Percentiles rank a stretch among this genome's conserved stretches.
Conservation (phyloP, 2,113 vertebrate genomes). For the Calyptommatus sinebrachiatus region DNA sequence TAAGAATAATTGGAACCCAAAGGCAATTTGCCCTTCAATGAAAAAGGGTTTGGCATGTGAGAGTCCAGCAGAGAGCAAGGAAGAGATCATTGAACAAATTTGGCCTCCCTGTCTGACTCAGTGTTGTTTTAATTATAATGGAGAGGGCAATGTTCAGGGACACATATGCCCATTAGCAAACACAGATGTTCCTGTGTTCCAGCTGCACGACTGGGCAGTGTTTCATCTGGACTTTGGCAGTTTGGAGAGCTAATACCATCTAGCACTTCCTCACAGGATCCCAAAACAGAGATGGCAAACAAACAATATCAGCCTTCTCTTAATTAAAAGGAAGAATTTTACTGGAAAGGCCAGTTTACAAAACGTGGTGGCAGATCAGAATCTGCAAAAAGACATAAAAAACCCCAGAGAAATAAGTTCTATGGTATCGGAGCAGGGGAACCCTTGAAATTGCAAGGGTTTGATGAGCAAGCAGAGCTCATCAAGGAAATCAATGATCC, state of each 20-base stretch:
- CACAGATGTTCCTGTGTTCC: not conserved
- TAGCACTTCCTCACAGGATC: not conserved
- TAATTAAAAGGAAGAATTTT: accelerated
- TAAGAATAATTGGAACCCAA: accelerated
- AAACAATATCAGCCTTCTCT: not conserved
- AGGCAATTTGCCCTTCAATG: slow-evolving; percentile 16
- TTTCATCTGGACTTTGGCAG: not conserved
- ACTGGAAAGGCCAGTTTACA: slow-evolving; percentile 3
- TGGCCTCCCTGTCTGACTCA: not conserved
- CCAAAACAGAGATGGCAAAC: not conserved
- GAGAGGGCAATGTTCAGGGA: not conserved
- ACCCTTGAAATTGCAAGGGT: not conserved
- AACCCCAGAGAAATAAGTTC: not conserved
- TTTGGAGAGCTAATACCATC: slow-evolving; percentile 12
- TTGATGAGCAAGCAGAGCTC: slow-evolving; percentile 7
- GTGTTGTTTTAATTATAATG: slow-evolving; percentile 19
- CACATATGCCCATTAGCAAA: not conserved
- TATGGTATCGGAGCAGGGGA: not conserved
- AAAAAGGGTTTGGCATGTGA: slow-evolving; percentile 43
- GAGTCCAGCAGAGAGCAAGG: slow-evolving; percentile 17
- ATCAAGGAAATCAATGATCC: not conserved
- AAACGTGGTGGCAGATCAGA: slow-evolving; percentile 3
- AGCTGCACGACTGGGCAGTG: slow-evolving; percentile 3
- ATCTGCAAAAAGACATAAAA: slow-evolving; percentile 9
- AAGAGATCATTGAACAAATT: not conserved